These are phyloP conservation scores for Nephotettix cincticeps DNA, from an alignment of 1,140 invertebrate species.

Conservation along the genomic window DNA sequence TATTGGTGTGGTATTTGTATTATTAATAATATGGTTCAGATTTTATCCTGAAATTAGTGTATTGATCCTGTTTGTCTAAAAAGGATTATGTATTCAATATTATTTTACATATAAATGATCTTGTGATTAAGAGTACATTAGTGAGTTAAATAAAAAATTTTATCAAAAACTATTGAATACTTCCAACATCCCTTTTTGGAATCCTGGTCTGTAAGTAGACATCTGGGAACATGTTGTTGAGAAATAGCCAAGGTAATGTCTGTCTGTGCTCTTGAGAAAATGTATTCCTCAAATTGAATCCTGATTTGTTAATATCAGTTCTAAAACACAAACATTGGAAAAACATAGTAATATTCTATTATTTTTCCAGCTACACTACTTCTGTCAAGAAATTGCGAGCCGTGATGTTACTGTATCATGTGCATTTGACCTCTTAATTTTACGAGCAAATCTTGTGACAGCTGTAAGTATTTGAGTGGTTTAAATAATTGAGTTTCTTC, in stretches of 20 bases:
- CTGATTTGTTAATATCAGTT: too few species aligned
- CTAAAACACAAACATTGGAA: too few species aligned
- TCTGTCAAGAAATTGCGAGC: constrained; percentile 6
- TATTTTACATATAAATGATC: background rate
- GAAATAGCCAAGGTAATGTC: too few species aligned
- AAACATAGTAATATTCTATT: too few species aligned
- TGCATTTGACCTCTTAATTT: background rate
- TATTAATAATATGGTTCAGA: too few species aligned
- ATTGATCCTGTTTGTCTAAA: background rate
- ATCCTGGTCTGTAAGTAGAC: too few species aligned
- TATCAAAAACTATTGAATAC: background rate
- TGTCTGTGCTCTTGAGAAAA: too few species aligned
- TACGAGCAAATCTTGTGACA: background rate
- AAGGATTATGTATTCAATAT: background rate
- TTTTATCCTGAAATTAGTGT: too few species aligned
- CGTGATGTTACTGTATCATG: background rate
- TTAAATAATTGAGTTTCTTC: too few species aligned
- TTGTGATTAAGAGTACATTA: background rate
- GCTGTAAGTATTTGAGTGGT: constrained; percentile 8
- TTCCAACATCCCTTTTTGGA: background rate
- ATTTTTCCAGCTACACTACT: background rate
- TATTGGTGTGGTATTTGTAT: too few species aligned
- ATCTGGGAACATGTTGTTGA: too few species aligned
- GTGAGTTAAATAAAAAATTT: background rate
- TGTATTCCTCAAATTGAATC: too few species aligned